Evolutionary conservation across 2,797 vertebrate genomes (phyloP), one percentile per base, ranked within the genome.

Genomic region (Sebastes matsubarae): DNA sequence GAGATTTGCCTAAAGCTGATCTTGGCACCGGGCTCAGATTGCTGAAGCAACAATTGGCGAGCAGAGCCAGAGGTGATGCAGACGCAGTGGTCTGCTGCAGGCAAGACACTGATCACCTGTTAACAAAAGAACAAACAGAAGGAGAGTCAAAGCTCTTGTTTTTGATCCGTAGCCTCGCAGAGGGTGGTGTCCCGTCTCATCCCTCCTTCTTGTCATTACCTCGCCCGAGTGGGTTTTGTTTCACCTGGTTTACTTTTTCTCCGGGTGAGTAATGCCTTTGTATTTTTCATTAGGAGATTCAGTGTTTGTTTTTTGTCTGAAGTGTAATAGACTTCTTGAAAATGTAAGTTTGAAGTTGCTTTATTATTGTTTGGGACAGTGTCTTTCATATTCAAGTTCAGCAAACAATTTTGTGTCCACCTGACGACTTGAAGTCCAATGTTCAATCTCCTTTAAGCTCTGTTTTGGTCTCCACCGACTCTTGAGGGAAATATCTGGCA

Each of bases 81-180:
- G 84, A 59, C 4, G 59, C 75, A 22, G 82, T 20, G 70, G 71
- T 80, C 46, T 77, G 90, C 92, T 87, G 83, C 79, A 68, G 89
- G 89, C 88, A 78, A 79, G 89, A 91, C 89, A 90, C 80, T 7
- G 88, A 93, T 91, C 91, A 81, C 91, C 74, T 65, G 83, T 38
- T 85, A 66, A 93, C 90, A 93, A 92, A 81, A 79, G 91, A 93
- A 88, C 89, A 92, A 91, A 92, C 77, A 30, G n/a, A 20, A 30
- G 67, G 54, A 36, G 57, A 88, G 75, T 88, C 83, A 68, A 71
- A 81, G 80, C 81, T 77, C 18, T 18, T 29, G 68, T 54, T 79
- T 36, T 87, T 87, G 85, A 89, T 89, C 77, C 68, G 18, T 3
- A 22, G 79, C 77, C 12, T 55, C 22, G 3, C 72, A 75, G 82